Percentiles rank a stretch among this genome's conserved stretches.
phyloP scores from a whole-genome alignment of 2,888 invertebrate genomes.

The Andrena dorsata region DNA sequence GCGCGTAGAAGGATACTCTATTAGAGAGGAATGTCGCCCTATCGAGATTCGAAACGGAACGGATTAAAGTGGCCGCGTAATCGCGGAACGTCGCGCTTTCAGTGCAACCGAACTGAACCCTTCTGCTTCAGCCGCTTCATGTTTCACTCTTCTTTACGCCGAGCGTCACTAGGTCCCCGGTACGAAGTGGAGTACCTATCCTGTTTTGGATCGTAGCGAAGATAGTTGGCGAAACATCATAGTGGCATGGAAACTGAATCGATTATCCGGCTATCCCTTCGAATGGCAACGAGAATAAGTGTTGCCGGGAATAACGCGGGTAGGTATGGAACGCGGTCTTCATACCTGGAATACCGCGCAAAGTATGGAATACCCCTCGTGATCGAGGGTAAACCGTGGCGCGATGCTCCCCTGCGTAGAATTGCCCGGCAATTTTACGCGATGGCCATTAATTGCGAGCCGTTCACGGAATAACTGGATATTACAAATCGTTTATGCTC shows the following conservation, averaged over 20 bases:
- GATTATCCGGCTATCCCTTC: slow-evolving; percentile 37
- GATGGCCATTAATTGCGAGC: slow-evolving; percentile 74
- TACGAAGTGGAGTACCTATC: neutral
- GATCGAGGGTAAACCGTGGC: slow-evolving; percentile 17
- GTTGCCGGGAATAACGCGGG: neutral
- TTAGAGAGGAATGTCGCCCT: slow-evolving; percentile 34
- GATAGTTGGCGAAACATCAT: neutral
- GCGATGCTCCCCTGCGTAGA: slow-evolving; percentile 51
- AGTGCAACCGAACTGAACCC: neutral
- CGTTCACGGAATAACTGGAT: slow-evolving; percentile 67
- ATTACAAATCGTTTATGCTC: slow-evolving; percentile 73
- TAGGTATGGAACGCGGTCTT: neutral
- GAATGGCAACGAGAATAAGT: neutral
- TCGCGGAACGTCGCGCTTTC: neutral
- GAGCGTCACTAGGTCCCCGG: neutral
- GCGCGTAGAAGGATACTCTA: slow-evolving; percentile 18
- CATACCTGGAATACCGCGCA: slow-evolving; percentile 8
- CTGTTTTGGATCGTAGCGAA: neutral
- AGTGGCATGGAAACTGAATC: neutral
- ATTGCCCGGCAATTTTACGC: slow-evolving; percentile 66
- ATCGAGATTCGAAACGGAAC: neutral
- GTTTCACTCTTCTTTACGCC: neutral
- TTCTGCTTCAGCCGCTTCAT: neutral
- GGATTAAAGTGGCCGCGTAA: slow-evolving; percentile 2
- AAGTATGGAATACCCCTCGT: slow-evolving; percentile 43